A percentile compares a stretch with the other conserved stretches of the same genome.
phyloP scores from a whole-genome alignment of 2,797 vertebrate genomes.

The Megalops cyprinoides region DNA sequence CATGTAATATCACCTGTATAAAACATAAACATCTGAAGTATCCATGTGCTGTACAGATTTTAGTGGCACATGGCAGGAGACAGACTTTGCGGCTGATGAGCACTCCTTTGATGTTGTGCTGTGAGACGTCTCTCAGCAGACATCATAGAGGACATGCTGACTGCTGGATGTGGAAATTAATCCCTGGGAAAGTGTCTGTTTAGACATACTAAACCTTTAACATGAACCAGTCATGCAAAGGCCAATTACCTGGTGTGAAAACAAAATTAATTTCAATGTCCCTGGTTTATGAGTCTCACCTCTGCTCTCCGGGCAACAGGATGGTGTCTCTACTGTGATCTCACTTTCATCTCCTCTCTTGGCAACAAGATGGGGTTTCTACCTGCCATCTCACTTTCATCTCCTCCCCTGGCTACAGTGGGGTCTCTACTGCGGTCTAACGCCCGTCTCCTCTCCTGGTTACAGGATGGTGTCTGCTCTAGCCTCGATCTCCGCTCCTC shows the following conservation, averaged over 20 bases:
- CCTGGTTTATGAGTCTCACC: no score
- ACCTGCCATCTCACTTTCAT: background rate
- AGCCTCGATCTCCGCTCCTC: background rate
- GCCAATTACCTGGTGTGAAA: background rate
- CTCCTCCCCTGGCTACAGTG: background rate
- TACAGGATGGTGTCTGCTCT: background rate
- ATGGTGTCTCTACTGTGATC: background rate
- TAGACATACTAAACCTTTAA: background rate
- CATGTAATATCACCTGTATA: constrained; percentile 61
- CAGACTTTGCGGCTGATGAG: constrained; percentile 37
- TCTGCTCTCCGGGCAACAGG: no score
- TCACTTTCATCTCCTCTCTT: no score
- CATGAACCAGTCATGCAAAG: background rate
- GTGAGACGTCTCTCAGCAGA: background rate
- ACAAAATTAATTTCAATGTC: background rate
- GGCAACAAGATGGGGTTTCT: background rate
- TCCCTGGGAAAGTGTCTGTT: background rate
- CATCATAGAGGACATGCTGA: background rate
- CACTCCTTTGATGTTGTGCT: background rate
- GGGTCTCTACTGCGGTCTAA: background rate
- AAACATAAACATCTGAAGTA: constrained; percentile 47
- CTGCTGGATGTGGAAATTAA: background rate
- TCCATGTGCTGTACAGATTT: constrained; percentile 5
- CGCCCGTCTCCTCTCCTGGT: no score
- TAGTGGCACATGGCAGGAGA: constrained; percentile 40